These are phyloP conservation scores for Ypsolopha sequella DNA, from an alignment of 2,888 invertebrate genomes.

Conservation along the genomic window DNA sequence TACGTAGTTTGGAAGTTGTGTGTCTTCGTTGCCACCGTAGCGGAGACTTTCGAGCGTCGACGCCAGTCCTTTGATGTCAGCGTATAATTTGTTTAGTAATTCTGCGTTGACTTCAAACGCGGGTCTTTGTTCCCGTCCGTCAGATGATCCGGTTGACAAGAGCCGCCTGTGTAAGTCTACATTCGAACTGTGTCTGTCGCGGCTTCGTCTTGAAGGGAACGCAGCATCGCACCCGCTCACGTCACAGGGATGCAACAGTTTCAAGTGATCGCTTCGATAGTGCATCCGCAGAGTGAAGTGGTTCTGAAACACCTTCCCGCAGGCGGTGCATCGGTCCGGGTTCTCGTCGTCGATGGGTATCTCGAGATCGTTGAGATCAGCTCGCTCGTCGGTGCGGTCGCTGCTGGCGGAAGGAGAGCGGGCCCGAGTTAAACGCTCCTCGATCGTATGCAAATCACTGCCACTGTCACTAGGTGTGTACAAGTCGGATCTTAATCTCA, in stretches of 20 bases:
- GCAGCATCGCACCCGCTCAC: constrained; percentile 93
- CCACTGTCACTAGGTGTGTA: constrained; percentile 67
- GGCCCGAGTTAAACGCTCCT: constrained; percentile 65
- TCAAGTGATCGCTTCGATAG: constrained; percentile 91
- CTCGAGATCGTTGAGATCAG: constrained; percentile 71
- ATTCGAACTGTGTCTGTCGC: constrained; percentile 72
- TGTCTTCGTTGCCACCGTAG: constrained; percentile 54
- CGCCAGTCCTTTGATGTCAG: constrained; percentile 76
- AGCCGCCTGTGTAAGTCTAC: constrained; percentile 65
- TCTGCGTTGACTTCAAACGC: constrained; percentile 81
- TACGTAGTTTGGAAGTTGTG: constrained; percentile 55
- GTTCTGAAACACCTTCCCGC: constrained; percentile 91
- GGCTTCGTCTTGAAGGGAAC: constrained; percentile 85
- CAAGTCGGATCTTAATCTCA: constrained; percentile 54
- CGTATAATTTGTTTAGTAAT: constrained; percentile 85
- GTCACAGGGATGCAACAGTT: constrained; percentile 90
- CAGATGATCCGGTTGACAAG: constrained; percentile 55
- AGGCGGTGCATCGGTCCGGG: constrained; percentile 86
- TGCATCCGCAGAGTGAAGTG: constrained; percentile 92
- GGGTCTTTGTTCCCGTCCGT: constrained; percentile 65
- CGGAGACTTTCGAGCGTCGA: constrained; percentile 75
- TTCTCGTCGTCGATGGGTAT: constrained; percentile 91
- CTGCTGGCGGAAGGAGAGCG: constrained; percentile 58
- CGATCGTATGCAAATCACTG: constrained; percentile 61
- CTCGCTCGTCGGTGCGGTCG: constrained; percentile 49